Percentiles rank a stretch among this genome's conserved stretches.
These are phyloP conservation scores for Hartigia nigra DNA, from an alignment of 2,888 invertebrate genomes.

Conservation along the genomic window DNA sequence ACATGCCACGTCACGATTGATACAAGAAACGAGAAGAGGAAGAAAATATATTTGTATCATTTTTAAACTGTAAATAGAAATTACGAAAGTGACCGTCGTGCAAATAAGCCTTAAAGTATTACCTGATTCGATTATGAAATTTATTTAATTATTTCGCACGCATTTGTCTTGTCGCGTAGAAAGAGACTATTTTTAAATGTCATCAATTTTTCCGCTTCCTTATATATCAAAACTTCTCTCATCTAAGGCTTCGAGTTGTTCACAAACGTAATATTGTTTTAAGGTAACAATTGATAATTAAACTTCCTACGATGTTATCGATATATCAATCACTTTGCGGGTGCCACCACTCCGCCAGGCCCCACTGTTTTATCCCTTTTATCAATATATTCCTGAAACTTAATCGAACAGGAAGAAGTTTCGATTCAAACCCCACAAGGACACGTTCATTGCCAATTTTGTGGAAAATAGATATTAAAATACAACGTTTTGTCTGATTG, in stretches of 20 bases:
- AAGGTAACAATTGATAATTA: neutral
- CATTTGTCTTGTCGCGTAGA: neutral
- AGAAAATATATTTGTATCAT: neutral
- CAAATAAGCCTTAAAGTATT: neutral
- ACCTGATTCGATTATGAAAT: neutral
- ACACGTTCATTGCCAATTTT: neutral
- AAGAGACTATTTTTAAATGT: neutral
- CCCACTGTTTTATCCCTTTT: neutral
- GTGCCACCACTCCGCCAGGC: neutral
- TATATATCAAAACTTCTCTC: neutral
- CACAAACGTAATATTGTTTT: neutral
- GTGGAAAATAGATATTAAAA: neutral
- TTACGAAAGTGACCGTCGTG: neutral
- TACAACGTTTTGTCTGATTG: neutral
- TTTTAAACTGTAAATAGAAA: neutral
- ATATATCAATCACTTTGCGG: neutral
- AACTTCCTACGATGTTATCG: neutral
- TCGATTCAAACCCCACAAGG: neutral
- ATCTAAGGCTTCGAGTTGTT: neutral
- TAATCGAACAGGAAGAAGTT: neutral
- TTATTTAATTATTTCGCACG: neutral
- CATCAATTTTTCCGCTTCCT: neutral
- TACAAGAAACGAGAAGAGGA: neutral
- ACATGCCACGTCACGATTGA: too few species aligned
- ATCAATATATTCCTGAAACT: neutral